Base-by-base conservation (phyloP, 2,888 invertebrate species). In the Flexamia atlantica region DNA sequence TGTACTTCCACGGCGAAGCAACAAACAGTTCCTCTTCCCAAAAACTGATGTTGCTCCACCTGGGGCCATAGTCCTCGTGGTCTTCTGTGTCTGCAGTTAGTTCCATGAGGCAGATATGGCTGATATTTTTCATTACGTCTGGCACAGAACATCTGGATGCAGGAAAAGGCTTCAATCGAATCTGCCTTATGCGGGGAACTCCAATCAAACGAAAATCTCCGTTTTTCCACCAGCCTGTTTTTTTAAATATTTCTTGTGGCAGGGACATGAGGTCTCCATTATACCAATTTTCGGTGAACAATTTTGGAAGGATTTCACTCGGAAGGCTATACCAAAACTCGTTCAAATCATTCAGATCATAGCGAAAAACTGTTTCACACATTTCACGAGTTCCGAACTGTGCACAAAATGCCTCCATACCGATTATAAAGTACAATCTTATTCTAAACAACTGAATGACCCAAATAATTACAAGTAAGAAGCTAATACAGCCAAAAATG, bases 1-100 rank as follows among this genome's bases (percentile, higher is more conserved):
- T 70, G 17, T 70, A 70, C 12, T 36, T 20, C 70, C 70, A 70
- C 1, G 70, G 70, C 40, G 70, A 64, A 28, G 25, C 32, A 70
- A 40, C 40, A 70, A 70, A 70, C 20, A 40, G n/a, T 20, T 32
- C 40, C 17, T 5, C 20, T 14, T 32, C 40, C 36, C 36, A 70
- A 20, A 7, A 1, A 40, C 28, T 64, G 64, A 40, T 12, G 40
- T 40, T 70, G n/a, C 36, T 40, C 70, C 70, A 70, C 10, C 20
- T 30, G 0, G n/a, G 36, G n/a, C 70, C 40, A 28, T 70, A 70
- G 20, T 40, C 40, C 23, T 20, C 20, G 7, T 3, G n/a, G 40
- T 70, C 70, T 40, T 70, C 70, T 40, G 70, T 70, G 2, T 40
- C 40, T n/a, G 17, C 20, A 3, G 36, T 40, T 30, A 70, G 70